These are phyloP conservation scores for Drosophila siamana DNA, from an alignment of 2,888 invertebrate genomes.

Conservation along the genomic window DNA sequence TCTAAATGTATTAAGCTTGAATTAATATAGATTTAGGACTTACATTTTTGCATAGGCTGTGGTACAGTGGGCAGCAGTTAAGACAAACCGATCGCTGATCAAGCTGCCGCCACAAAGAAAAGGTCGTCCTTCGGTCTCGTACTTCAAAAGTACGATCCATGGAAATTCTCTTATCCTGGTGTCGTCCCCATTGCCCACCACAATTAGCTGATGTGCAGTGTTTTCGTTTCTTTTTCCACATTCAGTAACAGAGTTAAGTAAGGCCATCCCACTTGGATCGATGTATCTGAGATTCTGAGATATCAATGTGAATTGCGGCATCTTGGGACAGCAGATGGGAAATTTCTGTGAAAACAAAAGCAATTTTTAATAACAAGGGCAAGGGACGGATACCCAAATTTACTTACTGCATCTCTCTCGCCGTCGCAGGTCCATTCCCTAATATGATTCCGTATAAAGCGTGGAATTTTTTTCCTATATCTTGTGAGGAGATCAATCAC, in stretches of 20 bases:
- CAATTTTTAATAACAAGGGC: not conserved
- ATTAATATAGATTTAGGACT: conserved; percentile 35
- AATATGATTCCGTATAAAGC: conserved; percentile 27
- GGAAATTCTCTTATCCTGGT: conserved; percentile 89
- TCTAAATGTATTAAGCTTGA: not conserved
- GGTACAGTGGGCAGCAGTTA: conserved; percentile 83
- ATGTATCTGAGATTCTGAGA: conserved; percentile 27
- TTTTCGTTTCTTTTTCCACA: conserved; percentile 88
- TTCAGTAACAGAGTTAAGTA: conserved; percentile 52
- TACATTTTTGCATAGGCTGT: conserved; percentile 51
- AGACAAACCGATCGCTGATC: conserved; percentile 76
- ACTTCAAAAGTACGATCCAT: conserved; percentile 91
- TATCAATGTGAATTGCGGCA: conserved; percentile 1
- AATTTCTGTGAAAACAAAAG: conserved; percentile 20
- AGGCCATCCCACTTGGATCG: conserved; percentile 54
- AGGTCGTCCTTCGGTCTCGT: conserved; percentile 83
- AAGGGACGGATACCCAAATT: not conserved
- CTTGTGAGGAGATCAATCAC: conserved; percentile 11
- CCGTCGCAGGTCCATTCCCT: conserved; percentile 46
- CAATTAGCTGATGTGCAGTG: too few relatives aligned
- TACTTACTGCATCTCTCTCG: conserved; percentile 27
- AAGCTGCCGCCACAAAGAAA: conserved; percentile 84
- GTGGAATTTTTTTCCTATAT: conserved; percentile 54
- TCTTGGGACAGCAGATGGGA: conserved; percentile 51
- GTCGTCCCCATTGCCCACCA: conserved; percentile 87